Base-by-base conservation (phyloP, 2,888 invertebrate species). In the Euspilapteryx auroguttella region DNA sequence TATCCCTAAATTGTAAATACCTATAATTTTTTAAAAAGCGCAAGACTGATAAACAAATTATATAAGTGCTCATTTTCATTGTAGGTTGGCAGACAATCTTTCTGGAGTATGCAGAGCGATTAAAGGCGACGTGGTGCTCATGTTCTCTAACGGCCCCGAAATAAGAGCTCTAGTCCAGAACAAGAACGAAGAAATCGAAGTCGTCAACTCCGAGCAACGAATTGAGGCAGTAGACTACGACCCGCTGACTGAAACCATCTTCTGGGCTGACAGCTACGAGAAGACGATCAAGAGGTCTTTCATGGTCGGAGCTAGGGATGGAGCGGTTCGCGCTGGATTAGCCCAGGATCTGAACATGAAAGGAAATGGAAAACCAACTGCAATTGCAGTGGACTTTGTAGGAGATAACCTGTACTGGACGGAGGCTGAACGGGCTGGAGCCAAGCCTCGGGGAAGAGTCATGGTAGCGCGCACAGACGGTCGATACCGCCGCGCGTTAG, bases 401-500 rank as follows among this genome's bases (percentile, higher is more conserved):
- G 92, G 89, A 4, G 89, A 89, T 34, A 96, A 96, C 58, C 66
- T 97, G 1, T 97, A 95, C 61, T 97, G 95, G 94, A 88, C 94
- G 0, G 96, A 96, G 55, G 81, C 82, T 0, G 87, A 90, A 37
- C 63, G 86, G 29, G 82, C 86, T 1, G 86, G 86, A 0, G 80
- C 85, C 0, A 87, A 87, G 44, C 85, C 87, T 0, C 73, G 85
- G 32, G 90, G 90, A 1, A 81, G 87, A 30, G 84, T 98, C 2
- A 87, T 95, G 82, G 91, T 94, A 0, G 85, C 92, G 0, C 85
- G 89, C 40, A 83, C 89, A 0, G 96, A 97, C 50, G 96, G 96
- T 0, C 78, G 96, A 17, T 95, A 95, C 51, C 71, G 90, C 23
- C 75, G 92, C 34, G 86, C 91, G 4, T 63, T 96, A 5, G 83